These are phyloP conservation scores for Hypomesus transpacificus DNA, from an alignment of 2,113 vertebrate genomes.

Conservation along the genomic window DNA sequence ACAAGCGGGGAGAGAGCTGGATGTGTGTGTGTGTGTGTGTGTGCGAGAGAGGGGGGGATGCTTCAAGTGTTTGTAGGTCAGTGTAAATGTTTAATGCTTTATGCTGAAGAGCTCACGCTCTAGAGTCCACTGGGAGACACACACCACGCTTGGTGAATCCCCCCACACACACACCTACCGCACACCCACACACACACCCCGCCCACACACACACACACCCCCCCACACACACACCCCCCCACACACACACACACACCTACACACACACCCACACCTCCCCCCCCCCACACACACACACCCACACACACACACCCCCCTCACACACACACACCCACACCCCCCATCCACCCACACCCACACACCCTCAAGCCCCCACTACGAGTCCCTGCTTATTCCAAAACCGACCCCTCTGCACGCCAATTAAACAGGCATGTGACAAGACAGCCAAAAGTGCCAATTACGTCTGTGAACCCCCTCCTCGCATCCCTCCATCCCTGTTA, in stretches of 20 bases:
- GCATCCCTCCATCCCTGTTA: neutral
- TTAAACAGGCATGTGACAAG: constrained; percentile 69
- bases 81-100: constrained; percentile 75
- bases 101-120: constrained; percentile 58
- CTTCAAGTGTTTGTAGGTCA: constrained; percentile 69
- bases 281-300: neutral
- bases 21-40: too few relatives aligned
- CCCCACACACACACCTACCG: constrained; percentile 2
- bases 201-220: constrained; percentile 10
- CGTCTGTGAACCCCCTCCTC: constrained; percentile 49
- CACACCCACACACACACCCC: neutral
- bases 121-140: constrained; percentile 20
- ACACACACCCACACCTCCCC: neutral
- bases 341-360: constrained; percentile 21
- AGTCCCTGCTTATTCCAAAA: constrained; percentile 43
- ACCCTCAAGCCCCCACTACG: constrained; percentile 16
- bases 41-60: neutral
- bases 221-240: neutral
- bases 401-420: constrained; percentile 60
- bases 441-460: constrained; percentile 70
- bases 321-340: neutral
- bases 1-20: neutral
- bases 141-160: constrained; percentile 23
- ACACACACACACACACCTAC: neutral
- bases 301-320: neutral